Percentiles rank a stretch among this genome's conserved stretches.
Conservation (phyloP, 1,140 invertebrate genomes). For the Lasioglossum albipes region DNA sequence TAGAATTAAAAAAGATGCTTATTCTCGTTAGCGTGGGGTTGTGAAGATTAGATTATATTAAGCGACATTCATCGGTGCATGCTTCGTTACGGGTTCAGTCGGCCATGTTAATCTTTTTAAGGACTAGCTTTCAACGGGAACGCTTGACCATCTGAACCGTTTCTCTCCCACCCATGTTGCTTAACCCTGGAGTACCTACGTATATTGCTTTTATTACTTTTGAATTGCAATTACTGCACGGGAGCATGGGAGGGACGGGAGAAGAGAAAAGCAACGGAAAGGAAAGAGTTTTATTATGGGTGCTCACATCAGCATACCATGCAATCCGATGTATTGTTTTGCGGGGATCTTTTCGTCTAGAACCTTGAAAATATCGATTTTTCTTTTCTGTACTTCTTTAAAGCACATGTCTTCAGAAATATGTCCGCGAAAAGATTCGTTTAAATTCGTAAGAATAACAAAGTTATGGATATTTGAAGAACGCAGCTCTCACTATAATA, state of each 20-base stretch:
- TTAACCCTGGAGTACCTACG: not conserved
- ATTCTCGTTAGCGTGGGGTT: not conserved
- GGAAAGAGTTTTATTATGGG: too few relatives aligned
- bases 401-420: too few relatives aligned
- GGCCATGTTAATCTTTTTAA: not conserved
- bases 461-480: too few relatives aligned
- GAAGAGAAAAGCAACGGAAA: not conserved
- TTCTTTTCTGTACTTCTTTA: too few relatives aligned
- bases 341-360: too few relatives aligned
- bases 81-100: not conserved
- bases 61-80: not conserved
- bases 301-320: too few relatives aligned
- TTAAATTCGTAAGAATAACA: too few relatives aligned
- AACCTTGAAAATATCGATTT: too few relatives aligned
- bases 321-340: too few relatives aligned
- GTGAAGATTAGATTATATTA: not conserved
- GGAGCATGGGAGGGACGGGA: not conserved
- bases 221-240: not conserved
- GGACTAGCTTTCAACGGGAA: not conserved
- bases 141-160: not conserved
- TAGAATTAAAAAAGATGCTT: too few relatives aligned
- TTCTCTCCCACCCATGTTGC: not conserved
- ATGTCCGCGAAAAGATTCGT: too few relatives aligned
- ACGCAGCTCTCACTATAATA: too few relatives aligned
- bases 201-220: not conserved